Conservation (phyloP, 2,113 vertebrate species). For the Eclectus roratus region DNA sequence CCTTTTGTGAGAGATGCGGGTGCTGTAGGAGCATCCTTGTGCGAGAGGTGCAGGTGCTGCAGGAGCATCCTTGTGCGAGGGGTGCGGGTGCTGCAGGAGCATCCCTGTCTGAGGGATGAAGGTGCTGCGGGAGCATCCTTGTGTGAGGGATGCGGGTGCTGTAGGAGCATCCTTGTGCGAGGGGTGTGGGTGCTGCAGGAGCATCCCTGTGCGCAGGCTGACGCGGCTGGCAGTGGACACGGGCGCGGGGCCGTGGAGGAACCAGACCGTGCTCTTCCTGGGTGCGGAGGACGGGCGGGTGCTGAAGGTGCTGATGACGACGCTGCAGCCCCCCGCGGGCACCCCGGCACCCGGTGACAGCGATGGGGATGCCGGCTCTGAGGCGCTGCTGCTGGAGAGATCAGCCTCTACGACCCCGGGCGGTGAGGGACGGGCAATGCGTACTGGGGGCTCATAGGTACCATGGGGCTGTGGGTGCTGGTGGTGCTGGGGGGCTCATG, state of each 20-base stretch:
- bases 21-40: too few species aligned
- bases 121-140: too few species aligned
- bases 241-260: constrained; percentile 79
- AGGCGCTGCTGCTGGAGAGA: constrained; percentile 85
- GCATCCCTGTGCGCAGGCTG: constrained; percentile 70
- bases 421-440: constrained; percentile 69
- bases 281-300: constrained; percentile 87
- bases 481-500: too few species aligned
- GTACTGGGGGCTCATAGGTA: not conserved
- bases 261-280: constrained; percentile 88
- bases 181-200: too few species aligned
- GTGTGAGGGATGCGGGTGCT: too few species aligned
- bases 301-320: constrained; percentile 83
- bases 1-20: too few species aligned
- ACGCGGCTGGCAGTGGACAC: constrained; percentile 88
- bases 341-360: not conserved
- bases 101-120: too few species aligned
- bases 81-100: too few species aligned
- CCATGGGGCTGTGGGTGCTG: too few species aligned
- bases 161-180: too few species aligned
- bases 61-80: too few species aligned
- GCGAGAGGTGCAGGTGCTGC: too few species aligned
- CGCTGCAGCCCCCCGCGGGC: fast-evolving
- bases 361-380: constrained; percentile 56
- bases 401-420: constrained; percentile 84